Conservation (phyloP, 2,797 vertebrate genomes). For the Setipinna tenuifilis region DNA sequence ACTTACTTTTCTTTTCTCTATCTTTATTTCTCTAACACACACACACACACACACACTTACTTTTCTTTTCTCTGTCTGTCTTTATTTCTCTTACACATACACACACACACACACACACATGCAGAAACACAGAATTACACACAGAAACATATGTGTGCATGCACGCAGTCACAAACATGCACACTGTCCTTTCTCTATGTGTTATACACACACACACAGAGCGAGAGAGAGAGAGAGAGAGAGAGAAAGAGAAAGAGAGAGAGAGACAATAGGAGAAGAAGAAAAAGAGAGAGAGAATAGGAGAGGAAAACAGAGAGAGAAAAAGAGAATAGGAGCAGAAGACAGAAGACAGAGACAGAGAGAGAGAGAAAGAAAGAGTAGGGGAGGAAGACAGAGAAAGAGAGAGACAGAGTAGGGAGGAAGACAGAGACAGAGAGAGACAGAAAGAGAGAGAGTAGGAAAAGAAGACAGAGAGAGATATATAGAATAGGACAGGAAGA, state of each 20-base stretch:
- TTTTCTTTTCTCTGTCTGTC: too few species aligned
- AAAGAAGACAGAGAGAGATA: too few species aligned
- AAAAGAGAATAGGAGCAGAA: conserved; percentile 36
- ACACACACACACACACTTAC: neutral
- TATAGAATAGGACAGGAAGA: too few species aligned
- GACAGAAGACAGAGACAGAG: too few species aligned
- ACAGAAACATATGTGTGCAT: conserved; percentile 26
- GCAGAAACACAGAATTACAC: neutral
- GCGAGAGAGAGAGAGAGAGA: neutral
- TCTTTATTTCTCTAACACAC: neutral
- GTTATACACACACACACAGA: neutral
- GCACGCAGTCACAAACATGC: neutral
- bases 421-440: too few species aligned
- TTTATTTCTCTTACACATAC: neutral
- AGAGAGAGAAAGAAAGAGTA: too few species aligned
- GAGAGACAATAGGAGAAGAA: neutral
- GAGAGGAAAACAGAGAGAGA: conserved; percentile 35
- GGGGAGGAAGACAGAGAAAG: too few species aligned
- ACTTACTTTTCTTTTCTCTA: too few species aligned
- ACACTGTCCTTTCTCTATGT: neutral
- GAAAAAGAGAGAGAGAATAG: too few species aligned
- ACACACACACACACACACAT: neutral
- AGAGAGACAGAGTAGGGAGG: too few species aligned
- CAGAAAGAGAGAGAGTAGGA: too few species aligned
- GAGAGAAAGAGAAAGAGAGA: conserved; percentile 50